These are phyloP conservation scores for Hemiprocne comata DNA, from an alignment of 2,113 vertebrate species.

Conservation along the genomic window DNA sequence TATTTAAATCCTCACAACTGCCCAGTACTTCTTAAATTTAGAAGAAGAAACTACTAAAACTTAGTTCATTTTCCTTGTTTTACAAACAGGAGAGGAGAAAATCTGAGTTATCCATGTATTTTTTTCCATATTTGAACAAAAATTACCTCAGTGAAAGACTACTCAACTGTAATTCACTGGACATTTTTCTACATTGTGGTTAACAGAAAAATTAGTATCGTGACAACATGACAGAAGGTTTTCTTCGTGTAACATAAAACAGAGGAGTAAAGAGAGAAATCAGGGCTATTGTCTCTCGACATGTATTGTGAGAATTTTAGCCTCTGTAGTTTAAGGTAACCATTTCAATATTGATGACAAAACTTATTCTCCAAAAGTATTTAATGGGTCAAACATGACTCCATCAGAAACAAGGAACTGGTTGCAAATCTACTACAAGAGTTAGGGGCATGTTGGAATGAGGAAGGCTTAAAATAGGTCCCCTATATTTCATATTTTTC, in stretches of 20 bases:
- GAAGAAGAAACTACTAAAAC: not conserved
- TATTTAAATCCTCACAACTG: not conserved
- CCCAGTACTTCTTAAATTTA: not conserved
- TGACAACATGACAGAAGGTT: not conserved
- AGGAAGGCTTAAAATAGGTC: not conserved
- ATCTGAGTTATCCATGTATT: not conserved
- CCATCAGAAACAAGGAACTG: not conserved
- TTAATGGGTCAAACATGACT: not conserved
- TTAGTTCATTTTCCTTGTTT: not conserved
- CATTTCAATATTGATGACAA: not conserved
- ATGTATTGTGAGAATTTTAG: not conserved
- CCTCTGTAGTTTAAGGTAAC: not conserved
- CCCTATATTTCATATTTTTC: constrained; percentile 20
- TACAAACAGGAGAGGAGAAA: not conserved
- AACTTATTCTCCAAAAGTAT: not conserved
- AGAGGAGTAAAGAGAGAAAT: not conserved
- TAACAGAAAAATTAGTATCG: not conserved
- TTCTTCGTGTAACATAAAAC: not conserved
- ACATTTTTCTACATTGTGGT: not conserved
- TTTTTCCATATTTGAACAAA: not conserved
- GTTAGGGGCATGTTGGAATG: not conserved
- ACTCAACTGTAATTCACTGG: not conserved
- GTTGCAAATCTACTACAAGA: not conserved
- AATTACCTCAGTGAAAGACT: not conserved
- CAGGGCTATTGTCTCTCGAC: not conserved